A percentile compares a stretch with the other conserved stretches of the same genome.
Conservation (phyloP, 2,888 invertebrate genomes). For the Pachycephus smyrnensis region DNA sequence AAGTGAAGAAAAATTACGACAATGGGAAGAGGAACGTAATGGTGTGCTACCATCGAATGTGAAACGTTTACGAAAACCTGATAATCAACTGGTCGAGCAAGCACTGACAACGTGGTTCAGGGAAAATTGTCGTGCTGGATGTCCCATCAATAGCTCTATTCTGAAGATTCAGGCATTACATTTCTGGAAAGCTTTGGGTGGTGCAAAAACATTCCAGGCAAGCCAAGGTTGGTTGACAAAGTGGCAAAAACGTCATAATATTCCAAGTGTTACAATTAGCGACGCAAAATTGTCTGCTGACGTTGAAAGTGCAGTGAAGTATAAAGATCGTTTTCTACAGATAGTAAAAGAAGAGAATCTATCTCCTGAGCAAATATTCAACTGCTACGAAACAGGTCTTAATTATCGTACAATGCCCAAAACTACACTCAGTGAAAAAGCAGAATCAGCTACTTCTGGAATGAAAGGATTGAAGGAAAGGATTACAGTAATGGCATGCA, state of each 20-base stretch:
- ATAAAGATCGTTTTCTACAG: constrained; percentile 19
- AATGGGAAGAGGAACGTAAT: constrained; percentile 1
- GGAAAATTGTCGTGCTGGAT: background rate
- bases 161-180: too few relatives aligned
- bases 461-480: constrained; percentile 28
- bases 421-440: constrained; percentile 24
- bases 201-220: constrained; percentile 15
- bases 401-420: constrained; percentile 28
- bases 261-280: constrained; percentile 30
- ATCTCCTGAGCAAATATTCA: constrained; percentile 29
- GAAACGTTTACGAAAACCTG: constrained; percentile 9
- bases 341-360: constrained; percentile 12
- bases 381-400: constrained; percentile 32
- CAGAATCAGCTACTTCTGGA: constrained; percentile 25
- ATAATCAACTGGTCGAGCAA: constrained; percentile 6
- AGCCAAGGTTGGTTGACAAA: constrained; percentile 37
- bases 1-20: constrained; percentile 2
- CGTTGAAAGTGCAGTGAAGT: constrained; percentile 23
- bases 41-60: background rate
- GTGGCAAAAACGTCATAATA: constrained; percentile 40
- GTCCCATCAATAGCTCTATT: too few relatives aligned
- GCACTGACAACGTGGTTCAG: constrained; percentile 6
- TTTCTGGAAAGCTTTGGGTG: too few relatives aligned
- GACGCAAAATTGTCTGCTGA: constrained; percentile 32
- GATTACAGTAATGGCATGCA: constrained; percentile 24